Percentiles rank a stretch among this genome's conserved stretches.
Conservation (phyloP, 2,888 invertebrate species). For the Chelonus formosanus region DNA sequence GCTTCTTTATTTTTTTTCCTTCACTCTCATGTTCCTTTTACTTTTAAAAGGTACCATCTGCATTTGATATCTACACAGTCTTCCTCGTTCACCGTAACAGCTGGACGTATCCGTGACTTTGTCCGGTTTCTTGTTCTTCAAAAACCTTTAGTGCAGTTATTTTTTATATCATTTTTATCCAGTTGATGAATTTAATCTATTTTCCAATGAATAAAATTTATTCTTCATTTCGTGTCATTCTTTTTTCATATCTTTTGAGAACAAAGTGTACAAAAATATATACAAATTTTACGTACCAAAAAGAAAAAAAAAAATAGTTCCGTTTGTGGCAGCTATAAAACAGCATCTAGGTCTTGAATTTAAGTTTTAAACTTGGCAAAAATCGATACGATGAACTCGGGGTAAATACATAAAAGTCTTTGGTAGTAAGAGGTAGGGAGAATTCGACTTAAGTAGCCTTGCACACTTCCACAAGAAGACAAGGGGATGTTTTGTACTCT, state of each 20-base stretch:
- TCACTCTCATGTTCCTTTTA: conserved; percentile 4
- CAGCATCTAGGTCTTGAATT: background rate
- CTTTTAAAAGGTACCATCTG: conserved; percentile 6
- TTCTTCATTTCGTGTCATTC: too few relatives aligned
- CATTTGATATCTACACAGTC: conserved; percentile 13
- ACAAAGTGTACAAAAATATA: too few relatives aligned
- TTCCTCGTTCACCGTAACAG: background rate
- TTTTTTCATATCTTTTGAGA: too few relatives aligned
- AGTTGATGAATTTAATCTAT: too few relatives aligned
- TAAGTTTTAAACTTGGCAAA: conserved; percentile 1
- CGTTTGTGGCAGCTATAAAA: background rate
- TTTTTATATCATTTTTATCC: too few relatives aligned
- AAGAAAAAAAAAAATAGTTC: background rate
- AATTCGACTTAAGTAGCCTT: conserved; percentile 46
- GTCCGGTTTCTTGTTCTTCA: conserved; percentile 6
- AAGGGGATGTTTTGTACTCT: background rate
- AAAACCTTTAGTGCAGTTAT: too few relatives aligned
- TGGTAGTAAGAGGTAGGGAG: conserved; percentile 23
- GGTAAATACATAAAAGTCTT: conserved; percentile 18
- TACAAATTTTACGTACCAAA: background rate
- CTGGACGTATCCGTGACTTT: conserved; percentile 10
- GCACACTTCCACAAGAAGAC: conserved; percentile 28
- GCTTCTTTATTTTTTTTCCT: conserved; percentile 22
- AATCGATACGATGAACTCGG: conserved; percentile 8
- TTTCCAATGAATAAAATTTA: too few relatives aligned